Evolutionary conservation across 2,888 invertebrate species (phyloP).

Genomic region (Crossocerus cetratus): DNA sequence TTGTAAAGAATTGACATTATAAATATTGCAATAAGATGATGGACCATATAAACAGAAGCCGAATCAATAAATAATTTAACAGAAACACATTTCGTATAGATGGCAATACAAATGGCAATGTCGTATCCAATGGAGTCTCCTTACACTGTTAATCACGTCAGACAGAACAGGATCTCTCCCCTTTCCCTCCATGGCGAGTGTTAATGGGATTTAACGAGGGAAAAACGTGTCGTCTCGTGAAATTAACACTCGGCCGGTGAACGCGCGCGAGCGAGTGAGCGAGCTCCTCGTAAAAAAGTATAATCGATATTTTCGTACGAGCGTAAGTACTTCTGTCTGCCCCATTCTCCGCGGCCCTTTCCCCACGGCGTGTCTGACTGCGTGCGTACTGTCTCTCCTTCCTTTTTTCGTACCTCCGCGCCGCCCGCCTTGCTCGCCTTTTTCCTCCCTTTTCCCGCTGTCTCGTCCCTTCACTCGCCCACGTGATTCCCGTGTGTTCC

Average conservation of each 20-base stretch:
- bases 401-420: neutral
- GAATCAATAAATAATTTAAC: no score
- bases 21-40: no score
- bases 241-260: constrained; percentile 62
- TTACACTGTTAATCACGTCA: neutral
- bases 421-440: constrained; percentile 21
- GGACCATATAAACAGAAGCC: no score
- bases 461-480: constrained; percentile 9
- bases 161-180: no score
- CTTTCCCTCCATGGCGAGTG: constrained; percentile 32
- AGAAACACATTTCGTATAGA: no score
- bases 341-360: neutral
- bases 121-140: no score
- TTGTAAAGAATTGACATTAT: no score
- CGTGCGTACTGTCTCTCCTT: neutral
- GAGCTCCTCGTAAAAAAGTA: constrained; percentile 59
- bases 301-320: constrained; percentile 68
- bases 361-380: neutral
- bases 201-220: constrained; percentile 65
- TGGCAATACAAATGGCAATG: no score
- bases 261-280: constrained; percentile 46
- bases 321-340: constrained; percentile 48
- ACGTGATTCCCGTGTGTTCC: neutral
- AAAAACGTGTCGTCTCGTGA: constrained; percentile 61
- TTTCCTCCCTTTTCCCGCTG: constrained; percentile 1